Base-by-base conservation (phyloP, 2,888 invertebrate genomes). In the Brachypterus glaber region DNA sequence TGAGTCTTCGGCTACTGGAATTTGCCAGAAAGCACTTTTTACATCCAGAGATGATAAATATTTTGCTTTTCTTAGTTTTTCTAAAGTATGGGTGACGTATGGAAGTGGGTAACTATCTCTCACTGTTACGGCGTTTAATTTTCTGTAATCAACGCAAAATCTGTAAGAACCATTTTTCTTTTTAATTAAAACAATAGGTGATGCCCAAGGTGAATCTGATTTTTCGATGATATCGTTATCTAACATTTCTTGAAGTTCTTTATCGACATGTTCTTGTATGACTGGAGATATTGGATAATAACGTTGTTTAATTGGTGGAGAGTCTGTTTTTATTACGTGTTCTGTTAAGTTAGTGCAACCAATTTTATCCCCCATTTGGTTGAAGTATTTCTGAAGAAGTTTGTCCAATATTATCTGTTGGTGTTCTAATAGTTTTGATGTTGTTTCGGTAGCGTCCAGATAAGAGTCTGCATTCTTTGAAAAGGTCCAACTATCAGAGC, bases 51-150 rank as follows among this genome's bases (percentile, higher is more conserved):
- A 51, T 3, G 47, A 47, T 11, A 57, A 47, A 26, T 46, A 55
- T 4, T 37, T 30, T 11, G 58, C 53, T 8, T 47, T 40, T 0
- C 49, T 36, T 1, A 60, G 43, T 13, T 47, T 49, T 17, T 51
- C 45, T 7, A 58, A 35, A 1, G 57, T 48, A 7, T 43, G 40
- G 3, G 43, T 33, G 18, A 54, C 51, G 11, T 48, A 40, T 2
- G 46, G 56, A 0, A 56, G 27, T 1, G 51, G 51, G 33, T 54
- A 52, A 1, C 51, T 50, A 26, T 52, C 46, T 17, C 47, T 45
- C 16, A 50, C 47, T 1, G 55, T 55, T 0, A 55, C 51, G 0
- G 16, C 12, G 21, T 60, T 60, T 5, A 26, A 17, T 9, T 33
- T 27, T 1, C 33, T 3, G 18, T 27, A 38, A 15, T 38, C 38